Evolutionary conservation across 1,140 invertebrate genomes (phyloP).

Genomic region (Megalonaias nervosa): DNA sequence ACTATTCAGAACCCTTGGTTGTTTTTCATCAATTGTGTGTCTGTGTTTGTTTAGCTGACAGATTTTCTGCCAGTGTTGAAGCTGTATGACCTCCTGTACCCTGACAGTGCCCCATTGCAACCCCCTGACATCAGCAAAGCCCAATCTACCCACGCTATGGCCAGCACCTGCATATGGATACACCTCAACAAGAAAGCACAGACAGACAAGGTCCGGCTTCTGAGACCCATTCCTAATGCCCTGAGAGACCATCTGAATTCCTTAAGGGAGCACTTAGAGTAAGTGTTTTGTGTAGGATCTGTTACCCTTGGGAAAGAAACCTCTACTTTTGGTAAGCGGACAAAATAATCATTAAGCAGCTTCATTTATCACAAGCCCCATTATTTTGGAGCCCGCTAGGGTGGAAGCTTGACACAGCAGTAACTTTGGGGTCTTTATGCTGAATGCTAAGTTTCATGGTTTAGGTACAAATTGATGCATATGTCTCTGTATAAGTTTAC

Average conservation of each 20-base stretch:
- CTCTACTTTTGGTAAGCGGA: too few relatives aligned
- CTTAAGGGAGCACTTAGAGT: constrained; percentile 31
- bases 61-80: constrained; percentile 94
- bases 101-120: constrained; percentile 90
- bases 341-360: too few relatives aligned
- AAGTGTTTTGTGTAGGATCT: constrained; percentile 1
- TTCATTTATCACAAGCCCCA: too few relatives aligned
- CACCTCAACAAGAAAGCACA: constrained; percentile 95
- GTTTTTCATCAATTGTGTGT: neutral
- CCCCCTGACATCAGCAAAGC: constrained; percentile 90
- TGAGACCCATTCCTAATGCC: constrained; percentile 85
- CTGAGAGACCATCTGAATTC: constrained; percentile 81
- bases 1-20: too few relatives aligned
- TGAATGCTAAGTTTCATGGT: too few relatives aligned
- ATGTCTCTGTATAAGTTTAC: too few relatives aligned
- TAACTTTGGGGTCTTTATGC: too few relatives aligned
- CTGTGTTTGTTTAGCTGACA: constrained; percentile 76
- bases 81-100: constrained; percentile 93
- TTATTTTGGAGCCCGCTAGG: too few relatives aligned
- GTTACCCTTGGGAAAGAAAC: too few relatives aligned
- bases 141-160: constrained; percentile 91
- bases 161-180: constrained; percentile 96
- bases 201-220: constrained; percentile 79
- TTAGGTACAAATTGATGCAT: too few relatives aligned
- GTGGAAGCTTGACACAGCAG: too few relatives aligned